phyloP scores from a whole-genome alignment of 2,797 vertebrate genomes.

The Aythya fuligula region DNA sequence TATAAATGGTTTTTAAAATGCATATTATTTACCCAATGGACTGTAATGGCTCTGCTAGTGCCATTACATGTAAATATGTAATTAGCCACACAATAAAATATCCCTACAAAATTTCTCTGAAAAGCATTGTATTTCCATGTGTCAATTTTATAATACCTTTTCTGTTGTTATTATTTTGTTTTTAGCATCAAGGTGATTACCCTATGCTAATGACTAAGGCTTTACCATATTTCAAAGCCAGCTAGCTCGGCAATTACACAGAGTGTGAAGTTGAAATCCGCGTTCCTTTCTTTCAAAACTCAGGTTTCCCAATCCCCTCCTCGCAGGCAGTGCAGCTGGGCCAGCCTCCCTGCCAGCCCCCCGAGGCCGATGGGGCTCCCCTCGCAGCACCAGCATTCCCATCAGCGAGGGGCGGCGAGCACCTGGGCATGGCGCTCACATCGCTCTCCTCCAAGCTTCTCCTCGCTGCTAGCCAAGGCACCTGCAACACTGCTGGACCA shows the following conservation, averaged over 20 bases:
- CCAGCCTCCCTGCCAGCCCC: neutral
- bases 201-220: neutral
- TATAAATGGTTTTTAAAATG: slow-evolving; percentile 74
- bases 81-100: slow-evolving; percentile 71
- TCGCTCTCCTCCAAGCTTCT: neutral
- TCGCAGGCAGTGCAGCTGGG: neutral
- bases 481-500: neutral
- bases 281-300: neutral
- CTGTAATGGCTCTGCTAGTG: slow-evolving; percentile 54
- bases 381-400: neutral
- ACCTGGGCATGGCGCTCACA: neutral
- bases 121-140: slow-evolving; percentile 49
- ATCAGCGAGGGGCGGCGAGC: neutral
- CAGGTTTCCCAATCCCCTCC: neutral
- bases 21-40: slow-evolving; percentile 61
- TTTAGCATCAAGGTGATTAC: slow-evolving; percentile 34
- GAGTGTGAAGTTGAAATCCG: neutral
- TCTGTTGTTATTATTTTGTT: slow-evolving; percentile 42
- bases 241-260: slow-evolving; percentile 5
- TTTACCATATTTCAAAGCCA: neutral
- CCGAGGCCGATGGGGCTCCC: accelerated
- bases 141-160: slow-evolving; percentile 6
- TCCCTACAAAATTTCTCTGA: slow-evolving; percentile 50
- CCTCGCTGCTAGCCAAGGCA: neutral
- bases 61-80: slow-evolving; percentile 68